Conservation (phyloP, 1,140 invertebrate species). For the Antheraea mylitta region DNA sequence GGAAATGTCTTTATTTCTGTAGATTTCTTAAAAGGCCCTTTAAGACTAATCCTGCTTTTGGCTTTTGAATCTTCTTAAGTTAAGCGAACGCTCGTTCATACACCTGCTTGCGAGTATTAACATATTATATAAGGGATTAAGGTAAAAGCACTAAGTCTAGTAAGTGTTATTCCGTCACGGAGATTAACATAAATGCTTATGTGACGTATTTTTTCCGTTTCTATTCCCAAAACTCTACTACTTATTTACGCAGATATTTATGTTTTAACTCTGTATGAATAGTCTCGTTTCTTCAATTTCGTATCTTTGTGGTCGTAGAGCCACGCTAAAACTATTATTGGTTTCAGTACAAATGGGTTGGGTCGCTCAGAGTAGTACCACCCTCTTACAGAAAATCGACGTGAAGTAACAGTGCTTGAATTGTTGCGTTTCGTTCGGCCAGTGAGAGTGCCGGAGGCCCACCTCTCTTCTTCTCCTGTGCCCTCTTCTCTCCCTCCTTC, state of each 20-base stretch:
- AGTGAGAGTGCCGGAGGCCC: no score
- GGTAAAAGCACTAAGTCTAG: conserved; percentile 30
- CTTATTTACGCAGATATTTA: neutral
- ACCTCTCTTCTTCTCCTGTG: no score
- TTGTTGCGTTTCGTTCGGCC: no score
- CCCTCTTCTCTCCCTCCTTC: no score
- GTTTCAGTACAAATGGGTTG: no score
- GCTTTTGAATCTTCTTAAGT: conserved; percentile 57
- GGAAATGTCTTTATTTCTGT: conserved; percentile 73
- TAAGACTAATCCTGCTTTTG: conserved; percentile 60
- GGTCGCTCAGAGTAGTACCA: no score
- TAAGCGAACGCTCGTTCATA: conserved; percentile 38
- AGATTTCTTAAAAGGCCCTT: conserved; percentile 68
- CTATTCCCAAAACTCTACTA: conserved; percentile 10
- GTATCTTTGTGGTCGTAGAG: no score
- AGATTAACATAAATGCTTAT: conserved; percentile 32
- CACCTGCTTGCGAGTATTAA: conserved; percentile 40
- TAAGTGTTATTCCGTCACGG: conserved; percentile 21
- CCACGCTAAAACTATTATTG: no score
- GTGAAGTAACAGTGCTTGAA: no score
- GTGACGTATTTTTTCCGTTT: conserved; percentile 22
- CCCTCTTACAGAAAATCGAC: no score
- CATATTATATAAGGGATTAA: conserved; percentile 30
- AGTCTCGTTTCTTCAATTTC: neutral
- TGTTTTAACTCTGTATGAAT: neutral